These are phyloP conservation scores for Pomatostomus ruficeps DNA, from an alignment of 2,113 vertebrate genomes.

Conservation along the genomic window DNA sequence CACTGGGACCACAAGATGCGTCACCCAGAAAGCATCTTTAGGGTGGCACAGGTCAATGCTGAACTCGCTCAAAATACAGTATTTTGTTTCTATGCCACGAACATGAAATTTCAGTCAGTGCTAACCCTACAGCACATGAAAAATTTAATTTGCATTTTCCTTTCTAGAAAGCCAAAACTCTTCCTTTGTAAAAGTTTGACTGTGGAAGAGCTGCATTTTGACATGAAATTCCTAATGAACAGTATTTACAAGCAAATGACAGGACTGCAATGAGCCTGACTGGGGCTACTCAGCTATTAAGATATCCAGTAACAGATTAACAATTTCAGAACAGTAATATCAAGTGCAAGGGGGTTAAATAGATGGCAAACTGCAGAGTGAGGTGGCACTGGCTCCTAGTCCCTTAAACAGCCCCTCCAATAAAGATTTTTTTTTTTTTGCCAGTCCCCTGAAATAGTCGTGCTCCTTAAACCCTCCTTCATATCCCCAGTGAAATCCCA, in stretches of 20 bases:
- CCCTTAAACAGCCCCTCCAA: neutral
- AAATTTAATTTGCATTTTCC: neutral
- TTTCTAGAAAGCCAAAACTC: neutral
- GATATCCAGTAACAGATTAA: neutral
- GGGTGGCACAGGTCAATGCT: neutral
- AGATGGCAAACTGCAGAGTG: fast-evolving
- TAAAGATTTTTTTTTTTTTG: neutral
- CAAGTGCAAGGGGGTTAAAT: neutral
- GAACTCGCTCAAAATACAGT: neutral
- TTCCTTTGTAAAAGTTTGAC: neutral
- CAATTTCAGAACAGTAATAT: neutral
- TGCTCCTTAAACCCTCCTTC: neutral
- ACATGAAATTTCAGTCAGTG: neutral
- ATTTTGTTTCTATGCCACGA: neutral
- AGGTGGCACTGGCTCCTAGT: neutral
- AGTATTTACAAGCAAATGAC: neutral
- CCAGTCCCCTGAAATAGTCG: neutral
- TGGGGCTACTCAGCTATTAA: neutral
- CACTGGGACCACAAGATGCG: neutral
- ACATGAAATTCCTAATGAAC: neutral
- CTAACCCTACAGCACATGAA: neutral
- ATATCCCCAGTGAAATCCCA: neutral
- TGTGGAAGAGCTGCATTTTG: neutral
- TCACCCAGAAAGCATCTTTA: neutral
- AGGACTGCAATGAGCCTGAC: neutral